Evolutionary conservation across 2,113 vertebrate species (phyloP), one percentile per base, ranked within the genome.

Genomic region (Zingel zingel): DNA sequence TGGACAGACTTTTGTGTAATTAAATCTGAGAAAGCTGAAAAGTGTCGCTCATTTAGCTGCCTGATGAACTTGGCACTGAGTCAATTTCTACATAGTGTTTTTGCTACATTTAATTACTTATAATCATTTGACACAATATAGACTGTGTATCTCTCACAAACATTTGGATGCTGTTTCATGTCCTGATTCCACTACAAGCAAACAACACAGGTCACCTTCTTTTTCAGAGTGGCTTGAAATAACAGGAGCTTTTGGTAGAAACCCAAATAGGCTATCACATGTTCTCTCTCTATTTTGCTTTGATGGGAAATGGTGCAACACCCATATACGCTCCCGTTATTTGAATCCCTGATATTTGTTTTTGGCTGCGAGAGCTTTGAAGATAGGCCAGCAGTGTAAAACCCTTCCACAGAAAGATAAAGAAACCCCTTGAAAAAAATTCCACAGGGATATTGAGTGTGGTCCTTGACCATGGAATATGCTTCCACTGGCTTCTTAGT

Each of bases 271-370:
- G 74, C 85, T 79, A 72, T 81, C 43, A 27, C 58, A 36, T 43
- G 19, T 43, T 53, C 11, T 54, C 16, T 80, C 14, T 74, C 4
- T 51, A 8, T 59, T 85, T 83, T 33, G 30, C 58, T 85, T 77
- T 79, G 74, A 82, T 72, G 7, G 67, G 33, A 83, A 84, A 36
- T 1, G 18, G 30, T 57, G 27, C 50, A 50, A 56, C 14, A 27
- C 21, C 19, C 10, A 19, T 53, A 19, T 25, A 13, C 18, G 8
- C 21, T 43, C 6, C 64, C 4, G 13, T 21, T 11, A 45, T 82
- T 81, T 84, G 62, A 85, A 85, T 86, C 84, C 33, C 36, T 66
- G 67, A 27, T 90, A 83, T 91, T 83, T 89, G 84, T 84, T 83
- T 43, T 85, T 54, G 45, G 59, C 53, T 76, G 73, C 8, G 43